Conservation (phyloP, 2,888 invertebrate genomes). For the Gibbula magus region DNA sequence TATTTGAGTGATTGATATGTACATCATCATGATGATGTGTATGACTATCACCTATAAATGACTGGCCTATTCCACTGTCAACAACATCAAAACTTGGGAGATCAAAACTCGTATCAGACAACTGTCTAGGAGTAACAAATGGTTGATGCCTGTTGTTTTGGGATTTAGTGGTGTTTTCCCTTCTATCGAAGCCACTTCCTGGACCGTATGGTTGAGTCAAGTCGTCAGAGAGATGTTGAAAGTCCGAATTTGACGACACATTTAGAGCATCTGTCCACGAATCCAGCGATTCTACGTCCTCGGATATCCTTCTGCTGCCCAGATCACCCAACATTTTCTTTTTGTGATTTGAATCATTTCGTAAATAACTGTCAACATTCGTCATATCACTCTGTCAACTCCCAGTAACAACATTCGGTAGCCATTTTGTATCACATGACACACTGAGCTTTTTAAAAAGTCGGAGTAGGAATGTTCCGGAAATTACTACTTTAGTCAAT, state of each 20-base stretch:
- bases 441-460: background rate
- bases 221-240: background rate
- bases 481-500: no score
- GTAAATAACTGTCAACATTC: background rate
- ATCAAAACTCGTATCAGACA: no score
- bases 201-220: background rate
- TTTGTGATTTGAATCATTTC: background rate
- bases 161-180: no score
- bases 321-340: background rate
- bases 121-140: no score
- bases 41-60: no score
- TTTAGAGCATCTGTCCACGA: constrained; percentile 57
- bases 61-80: no score
- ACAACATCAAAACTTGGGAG: no score
- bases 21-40: no score
- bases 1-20: no score
- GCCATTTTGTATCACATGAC: constrained; percentile 11
- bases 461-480: background rate
- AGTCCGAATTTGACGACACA: constrained; percentile 5
- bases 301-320: constrained; percentile 30
- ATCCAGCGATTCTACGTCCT: constrained; percentile 56
- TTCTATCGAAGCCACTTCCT: no score
- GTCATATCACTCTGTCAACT: background rate
- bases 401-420: background rate
- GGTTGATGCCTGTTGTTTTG: no score